Evolutionary conservation across 2,797 vertebrate species (phyloP).

Genomic region (Ceryle rudis): DNA sequence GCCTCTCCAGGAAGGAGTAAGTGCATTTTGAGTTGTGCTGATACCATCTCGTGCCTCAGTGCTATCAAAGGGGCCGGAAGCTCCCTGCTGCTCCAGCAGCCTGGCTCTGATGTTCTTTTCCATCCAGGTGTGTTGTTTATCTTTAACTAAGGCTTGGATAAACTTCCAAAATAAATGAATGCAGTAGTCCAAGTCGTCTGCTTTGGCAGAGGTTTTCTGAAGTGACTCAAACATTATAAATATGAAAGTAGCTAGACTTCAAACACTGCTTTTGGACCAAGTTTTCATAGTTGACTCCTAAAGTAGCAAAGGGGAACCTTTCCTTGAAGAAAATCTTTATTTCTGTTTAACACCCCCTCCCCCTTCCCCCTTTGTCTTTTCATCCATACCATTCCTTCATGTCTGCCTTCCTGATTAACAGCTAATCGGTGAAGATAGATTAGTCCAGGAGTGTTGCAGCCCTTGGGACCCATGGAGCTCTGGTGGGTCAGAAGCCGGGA

Average conservation of each 20-base stretch:
- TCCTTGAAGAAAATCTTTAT: not conserved
- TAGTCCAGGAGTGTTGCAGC: not conserved
- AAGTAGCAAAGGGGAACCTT: not conserved
- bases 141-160: slow-evolving; percentile 49
- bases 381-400: not conserved
- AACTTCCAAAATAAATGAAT: slow-evolving; percentile 59
- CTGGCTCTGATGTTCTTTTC: slow-evolving; percentile 40
- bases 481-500: slow-evolving; percentile 47
- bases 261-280: slow-evolving; percentile 12
- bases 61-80: slow-evolving; percentile 1
- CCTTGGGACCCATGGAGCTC: slow-evolving; percentile 16
- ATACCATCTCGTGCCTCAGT: not conserved
- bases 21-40: not conserved
- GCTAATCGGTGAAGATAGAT: slow-evolving; percentile 33
- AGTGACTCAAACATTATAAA: slow-evolving; percentile 1
- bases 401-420: slow-evolving; percentile 46
- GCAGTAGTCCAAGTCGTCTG: not conserved
- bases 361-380: not conserved
- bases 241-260: slow-evolving; percentile 29
- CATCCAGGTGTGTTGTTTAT: slow-evolving; percentile 42
- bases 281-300: slow-evolving; percentile 27
- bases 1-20: slow-evolving; percentile 10
- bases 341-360: not conserved
- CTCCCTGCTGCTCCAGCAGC: slow-evolving; percentile 17
- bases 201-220: not conserved